A percentile compares a stretch with the other conserved stretches of the same genome.
phyloP scores from a whole-genome alignment of 2,797 vertebrate species.

The Chloroceryle amazona region DNA sequence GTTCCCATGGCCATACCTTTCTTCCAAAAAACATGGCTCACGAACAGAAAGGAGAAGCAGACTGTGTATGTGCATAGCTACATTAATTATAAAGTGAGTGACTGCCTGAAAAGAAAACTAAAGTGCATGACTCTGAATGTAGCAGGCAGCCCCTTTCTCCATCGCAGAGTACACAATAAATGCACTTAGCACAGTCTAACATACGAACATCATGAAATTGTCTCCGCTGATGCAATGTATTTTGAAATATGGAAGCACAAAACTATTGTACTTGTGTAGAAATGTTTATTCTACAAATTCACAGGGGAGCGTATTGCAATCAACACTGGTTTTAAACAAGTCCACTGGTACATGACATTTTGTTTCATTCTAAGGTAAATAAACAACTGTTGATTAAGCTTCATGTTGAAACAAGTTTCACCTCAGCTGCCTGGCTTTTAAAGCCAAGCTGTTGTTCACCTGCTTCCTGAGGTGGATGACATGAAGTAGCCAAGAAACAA shows the following conservation, averaged over 20 bases:
- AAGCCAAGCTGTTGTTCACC: background rate
- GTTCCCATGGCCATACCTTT: slow-evolving; percentile 48
- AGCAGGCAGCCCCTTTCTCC: background rate
- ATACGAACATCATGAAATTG: background rate
- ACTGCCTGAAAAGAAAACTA: slow-evolving; percentile 10
- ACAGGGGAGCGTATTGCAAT: background rate
- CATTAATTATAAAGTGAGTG: background rate
- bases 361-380: background rate
- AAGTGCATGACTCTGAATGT: background rate
- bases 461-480: background rate
- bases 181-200: background rate
- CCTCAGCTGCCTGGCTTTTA: background rate
- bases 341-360: background rate
- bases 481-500: background rate
- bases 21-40: background rate
- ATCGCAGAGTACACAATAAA: background rate
- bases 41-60: slow-evolving; percentile 7
- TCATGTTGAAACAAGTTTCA: background rate
- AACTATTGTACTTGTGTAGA: background rate
- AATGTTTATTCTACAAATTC: background rate
- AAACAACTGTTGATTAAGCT: background rate
- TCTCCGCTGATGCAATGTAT: background rate
- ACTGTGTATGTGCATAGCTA: background rate
- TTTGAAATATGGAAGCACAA: background rate
- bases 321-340: background rate